These are phyloP conservation scores for Montipora capitata DNA, from an alignment of 92 coral and sea anemone species.

Conservation along the genomic window DNA sequence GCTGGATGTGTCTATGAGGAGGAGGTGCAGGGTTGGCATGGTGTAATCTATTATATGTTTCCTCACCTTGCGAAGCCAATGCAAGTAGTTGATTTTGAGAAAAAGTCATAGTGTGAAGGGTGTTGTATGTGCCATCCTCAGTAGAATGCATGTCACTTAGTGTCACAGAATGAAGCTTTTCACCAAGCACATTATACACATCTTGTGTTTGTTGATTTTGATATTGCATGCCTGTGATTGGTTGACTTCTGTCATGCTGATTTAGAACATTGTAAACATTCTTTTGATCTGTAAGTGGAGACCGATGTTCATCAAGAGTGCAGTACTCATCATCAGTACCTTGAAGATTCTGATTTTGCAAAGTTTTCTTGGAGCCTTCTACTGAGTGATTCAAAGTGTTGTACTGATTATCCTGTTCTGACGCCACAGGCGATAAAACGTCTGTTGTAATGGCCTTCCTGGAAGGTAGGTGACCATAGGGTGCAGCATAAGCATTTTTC, in stretches of 20 bases:
- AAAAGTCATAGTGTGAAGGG: conserved; percentile 1
- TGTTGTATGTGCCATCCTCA: conserved; percentile 39
- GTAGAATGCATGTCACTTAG: not conserved
- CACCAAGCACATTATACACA: conserved; percentile 66
- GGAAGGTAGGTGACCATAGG: conserved; percentile 79
- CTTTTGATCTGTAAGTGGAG: not conserved
- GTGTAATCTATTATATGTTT: conserved; percentile 34
- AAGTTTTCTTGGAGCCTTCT: not conserved
- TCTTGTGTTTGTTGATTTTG: conserved; percentile 13
- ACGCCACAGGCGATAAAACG: not conserved
- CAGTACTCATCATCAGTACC: conserved; percentile 37
- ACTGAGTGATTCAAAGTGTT: conserved; percentile 10
- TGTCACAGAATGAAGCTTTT: not conserved
- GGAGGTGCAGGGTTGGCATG: conserved; percentile 31
- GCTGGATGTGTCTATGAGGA: conserved; percentile 3
- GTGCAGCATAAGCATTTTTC: conserved; percentile 80
- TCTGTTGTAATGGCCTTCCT: conserved; percentile 17
- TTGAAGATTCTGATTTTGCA: not conserved
- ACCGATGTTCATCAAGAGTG: conserved; percentile 27
- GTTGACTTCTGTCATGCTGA: conserved; percentile 25
- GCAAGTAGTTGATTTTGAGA: conserved; percentile 1
- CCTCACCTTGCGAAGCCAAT: conserved; percentile 27
- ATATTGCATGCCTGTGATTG: conserved; percentile 3
- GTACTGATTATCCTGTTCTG: conserved; percentile 1
- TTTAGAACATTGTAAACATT: conserved; percentile 15